Conservation (phyloP, 2,888 invertebrate species). For the Pharmacophagus antenor region DNA sequence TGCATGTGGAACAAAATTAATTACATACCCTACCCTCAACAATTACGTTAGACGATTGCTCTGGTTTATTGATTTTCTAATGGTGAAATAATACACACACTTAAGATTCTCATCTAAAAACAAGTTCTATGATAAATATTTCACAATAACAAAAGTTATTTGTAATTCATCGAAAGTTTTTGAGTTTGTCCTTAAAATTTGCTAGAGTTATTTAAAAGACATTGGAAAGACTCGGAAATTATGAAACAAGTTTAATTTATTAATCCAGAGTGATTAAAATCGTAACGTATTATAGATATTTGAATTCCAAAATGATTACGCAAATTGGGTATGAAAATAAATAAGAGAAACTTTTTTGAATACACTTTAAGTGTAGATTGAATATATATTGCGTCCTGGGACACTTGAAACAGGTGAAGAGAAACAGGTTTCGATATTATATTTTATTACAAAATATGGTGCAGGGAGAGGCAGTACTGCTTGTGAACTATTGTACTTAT, state of each 20-base stretch:
- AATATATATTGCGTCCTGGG: conserved; percentile 19
- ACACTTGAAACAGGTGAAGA: conserved; percentile 8
- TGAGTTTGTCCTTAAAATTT: not conserved
- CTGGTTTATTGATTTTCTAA: too few species aligned
- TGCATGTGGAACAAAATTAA: not conserved
- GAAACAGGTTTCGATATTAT: conserved; percentile 15
- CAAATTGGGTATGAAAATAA: not conserved
- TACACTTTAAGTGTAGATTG: not conserved
- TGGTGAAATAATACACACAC: too few species aligned
- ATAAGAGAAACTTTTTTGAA: not conserved
- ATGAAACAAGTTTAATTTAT: not conserved
- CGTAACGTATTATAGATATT: not conserved
- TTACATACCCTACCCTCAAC: not conserved
- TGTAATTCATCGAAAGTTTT: not conserved
- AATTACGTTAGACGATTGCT: not conserved
- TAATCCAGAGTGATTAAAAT: not conserved
- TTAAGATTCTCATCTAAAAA: too few species aligned
- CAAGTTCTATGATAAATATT: too few species aligned
- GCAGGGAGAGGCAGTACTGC: not conserved
- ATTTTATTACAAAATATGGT: conserved; percentile 7
- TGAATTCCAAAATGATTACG: not conserved
- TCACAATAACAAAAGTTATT: not conserved
- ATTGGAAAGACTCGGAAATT: not conserved
- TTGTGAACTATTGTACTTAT: conserved; percentile 1
- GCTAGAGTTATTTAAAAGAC: not conserved